Evolutionary conservation across 2,888 invertebrate genomes (phyloP).

Genomic region (Xestia rhomboidea): DNA sequence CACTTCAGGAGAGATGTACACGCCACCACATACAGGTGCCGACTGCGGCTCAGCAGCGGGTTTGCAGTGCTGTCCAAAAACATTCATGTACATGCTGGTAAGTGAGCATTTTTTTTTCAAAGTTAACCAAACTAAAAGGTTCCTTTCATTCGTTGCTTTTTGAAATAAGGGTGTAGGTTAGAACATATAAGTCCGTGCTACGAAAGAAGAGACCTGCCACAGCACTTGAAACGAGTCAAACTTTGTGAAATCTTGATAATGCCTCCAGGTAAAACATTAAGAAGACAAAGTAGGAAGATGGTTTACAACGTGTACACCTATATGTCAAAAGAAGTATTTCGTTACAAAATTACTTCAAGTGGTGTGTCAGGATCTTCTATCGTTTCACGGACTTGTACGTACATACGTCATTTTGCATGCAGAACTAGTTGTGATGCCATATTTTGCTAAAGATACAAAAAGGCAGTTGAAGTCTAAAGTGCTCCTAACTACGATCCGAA

Average conservation of each 20-base stretch:
- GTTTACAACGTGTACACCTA: no score
- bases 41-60: conserved; percentile 83
- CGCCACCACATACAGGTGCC: conserved; percentile 94
- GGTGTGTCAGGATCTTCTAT: no score
- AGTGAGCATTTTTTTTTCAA: conserved; percentile 70
- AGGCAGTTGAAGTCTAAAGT: neutral
- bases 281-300: no score
- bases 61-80: conserved; percentile 95
- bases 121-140: neutral
- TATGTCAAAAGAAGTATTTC: no score
- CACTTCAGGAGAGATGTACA: conserved; percentile 96
- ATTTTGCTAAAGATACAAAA: conserved; percentile 6
- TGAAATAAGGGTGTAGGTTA: neutral
- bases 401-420: neutral
- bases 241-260: no score
- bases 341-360: no score
- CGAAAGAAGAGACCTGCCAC: no score
- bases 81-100: conserved; percentile 97
- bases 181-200: neutral
- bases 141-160: neutral
- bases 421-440: neutral
- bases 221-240: no score
- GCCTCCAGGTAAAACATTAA: no score
- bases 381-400: no score
- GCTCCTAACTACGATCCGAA: conserved; percentile 14